Base-by-base conservation (phyloP, 1,140 invertebrate species). In the Brachionus asplanchnoidis region DNA sequence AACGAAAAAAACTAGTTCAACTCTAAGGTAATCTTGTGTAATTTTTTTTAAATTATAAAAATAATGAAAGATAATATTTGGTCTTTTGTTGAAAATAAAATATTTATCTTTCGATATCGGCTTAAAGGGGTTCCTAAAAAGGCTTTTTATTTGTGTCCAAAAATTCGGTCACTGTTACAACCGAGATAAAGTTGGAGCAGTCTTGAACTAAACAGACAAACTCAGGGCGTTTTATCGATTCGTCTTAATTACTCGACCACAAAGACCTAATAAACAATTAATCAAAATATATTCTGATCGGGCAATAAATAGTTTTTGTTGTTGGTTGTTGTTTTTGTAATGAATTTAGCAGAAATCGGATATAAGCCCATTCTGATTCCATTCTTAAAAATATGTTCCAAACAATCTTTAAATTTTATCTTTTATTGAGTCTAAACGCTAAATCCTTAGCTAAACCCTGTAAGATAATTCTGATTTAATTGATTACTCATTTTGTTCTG, bases 381-480 rank as follows among this genome's bases (percentile, higher is more conserved):
- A 32, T 68, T 68, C 17, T 65, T 68, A 32, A n/a, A 68, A 68
- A 60, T 60, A 60, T 68, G 32, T 32, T 68, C 23, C 26, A 68
- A 68, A 68, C 32, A 68, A 68, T 68, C 66, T 66, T 66, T 40
- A 68, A 73, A 42, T 42, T 73, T 73, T 73, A 40, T 40, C 36
- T 73, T 11, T 5, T 42, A 40, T 73, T 73, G 36, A 73, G 32
- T 42, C 32, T 73, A 20, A 36, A 36, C 32, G 32, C 32, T 36
- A 36, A 36, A 73, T 40, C 17, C 36, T 73, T 42, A 73, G 32
- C 12, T 68, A 32, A 17, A 68, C 40, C 32, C 32, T 40, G 9
- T 73, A 44, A 73, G 68, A 73, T 73, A 73, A 73, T n/a, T 73
- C 36, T 73, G 14, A 40, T 42, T 60, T 73, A 73, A 73, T 73